Base-by-base conservation (phyloP, 2,797 vertebrate genomes). In the Anas flavirostris region DNA sequence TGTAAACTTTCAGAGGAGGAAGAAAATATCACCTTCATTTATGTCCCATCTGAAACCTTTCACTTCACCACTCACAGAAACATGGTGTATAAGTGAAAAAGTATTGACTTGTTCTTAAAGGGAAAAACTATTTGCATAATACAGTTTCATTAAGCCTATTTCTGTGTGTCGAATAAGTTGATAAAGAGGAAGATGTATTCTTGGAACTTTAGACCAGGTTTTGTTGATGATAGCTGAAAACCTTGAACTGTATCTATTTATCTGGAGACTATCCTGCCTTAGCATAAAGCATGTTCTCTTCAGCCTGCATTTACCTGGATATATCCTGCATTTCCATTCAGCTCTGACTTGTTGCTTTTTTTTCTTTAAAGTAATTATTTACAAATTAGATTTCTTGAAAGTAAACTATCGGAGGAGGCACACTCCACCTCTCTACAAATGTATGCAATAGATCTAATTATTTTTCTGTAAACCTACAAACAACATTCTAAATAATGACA, bases 371-470 rank as follows among this genome's bases (percentile, higher is more conserved):
- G 90, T 88, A 91, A 92, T 95, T 96, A 95, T 92, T 96, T 95
- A 94, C 87, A 96, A 96, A 97, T 96, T 56, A 92, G 86, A 74
- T 84, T 93, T 89, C 80, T 95, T 82, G 89, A 95, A 80, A 96
- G 80, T 87, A 86, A 88, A 53, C 16, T 52, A 64, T 67, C 77
- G 62, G 75, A 96, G 66, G 50, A 91, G 26, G 59, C 76, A 81
- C 64, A 86, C 74, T 91, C 70, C 60, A 74, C 43, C 64, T 83
- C 18, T 64, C 70, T 76, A 68, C 59, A 92, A 89, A 86, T 53
- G 8, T 79, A 87, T 72, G 74, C 67, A 85, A 90, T 60, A 94
- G 80, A 93, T 79, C 90, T 91, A 92, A 93, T 91, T 90, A 82
- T 77, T 95, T 93, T 91, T 82, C 83, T 81, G 39, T 84, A 87